Evolutionary conservation across 35 echinoderm and acorn worm species (phyloP).

Genomic region (Ophioderma brevispina): DNA sequence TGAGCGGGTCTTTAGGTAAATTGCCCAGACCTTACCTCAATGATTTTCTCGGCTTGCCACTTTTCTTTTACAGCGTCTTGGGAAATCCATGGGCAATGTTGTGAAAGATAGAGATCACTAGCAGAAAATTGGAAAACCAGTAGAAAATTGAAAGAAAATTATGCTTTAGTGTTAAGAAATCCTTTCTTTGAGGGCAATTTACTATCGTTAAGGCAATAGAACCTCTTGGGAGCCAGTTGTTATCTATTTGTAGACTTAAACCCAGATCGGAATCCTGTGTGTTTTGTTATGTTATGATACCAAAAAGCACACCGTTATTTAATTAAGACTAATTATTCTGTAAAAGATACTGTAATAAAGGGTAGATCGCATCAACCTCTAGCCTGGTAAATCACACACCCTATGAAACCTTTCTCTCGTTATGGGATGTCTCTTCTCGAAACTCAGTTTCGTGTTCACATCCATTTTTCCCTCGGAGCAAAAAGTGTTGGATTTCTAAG

Average conservation of each 20-base stretch:
- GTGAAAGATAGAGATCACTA: neutral
- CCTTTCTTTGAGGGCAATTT: conserved; percentile 13
- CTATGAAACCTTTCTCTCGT: neutral
- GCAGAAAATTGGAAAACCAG: neutral
- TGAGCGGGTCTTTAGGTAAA: neutral
- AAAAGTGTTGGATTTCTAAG: conserved; percentile 10
- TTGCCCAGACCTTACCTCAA: neutral
- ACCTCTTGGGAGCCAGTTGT: neutral
- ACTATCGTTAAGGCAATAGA: neutral
- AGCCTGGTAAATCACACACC: neutral
- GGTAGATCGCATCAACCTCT: neutral
- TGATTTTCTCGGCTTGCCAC: conserved; percentile 7
- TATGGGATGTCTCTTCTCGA: neutral
- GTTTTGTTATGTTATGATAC: neutral
- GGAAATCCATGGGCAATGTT: neutral
- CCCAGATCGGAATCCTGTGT: neutral
- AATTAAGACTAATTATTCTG: neutral
- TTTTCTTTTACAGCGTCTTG: neutral
- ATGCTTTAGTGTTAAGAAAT: conserved; percentile 14
- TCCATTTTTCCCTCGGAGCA: neutral
- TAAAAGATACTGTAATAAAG: neutral
- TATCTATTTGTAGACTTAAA: neutral
- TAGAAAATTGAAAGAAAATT: conserved; percentile 15
- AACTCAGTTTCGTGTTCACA: neutral
- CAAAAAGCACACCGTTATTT: no score